Evolutionary conservation across 2,888 invertebrate genomes (phyloP).

Genomic region (Dioctria linearis): DNA sequence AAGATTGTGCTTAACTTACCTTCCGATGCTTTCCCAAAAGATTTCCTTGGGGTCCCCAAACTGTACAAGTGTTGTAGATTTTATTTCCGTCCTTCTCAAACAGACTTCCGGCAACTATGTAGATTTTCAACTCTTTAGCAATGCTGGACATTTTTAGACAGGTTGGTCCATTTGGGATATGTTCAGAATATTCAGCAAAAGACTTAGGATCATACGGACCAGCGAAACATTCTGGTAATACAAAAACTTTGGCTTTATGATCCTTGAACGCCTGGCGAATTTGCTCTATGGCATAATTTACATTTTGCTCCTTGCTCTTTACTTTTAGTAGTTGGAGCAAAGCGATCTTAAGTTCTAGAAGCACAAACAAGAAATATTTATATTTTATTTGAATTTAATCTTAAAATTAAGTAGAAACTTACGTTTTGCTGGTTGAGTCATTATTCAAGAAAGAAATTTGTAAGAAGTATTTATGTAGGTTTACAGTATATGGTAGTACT

Average conservation of each 20-base stretch:
- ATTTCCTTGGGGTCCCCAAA: slow-evolving; percentile 85
- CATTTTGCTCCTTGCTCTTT: slow-evolving; percentile 80
- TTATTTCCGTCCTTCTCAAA: slow-evolving; percentile 81
- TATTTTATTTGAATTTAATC: too few species aligned
- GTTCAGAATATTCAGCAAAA: slow-evolving; percentile 88
- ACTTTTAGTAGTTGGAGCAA: slow-evolving; percentile 84
- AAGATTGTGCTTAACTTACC: slow-evolving; percentile 70
- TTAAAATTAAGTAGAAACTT: neutral
- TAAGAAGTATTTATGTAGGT: neutral
- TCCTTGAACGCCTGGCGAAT: slow-evolving; percentile 78
- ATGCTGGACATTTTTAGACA: neutral
- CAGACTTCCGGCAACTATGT: slow-evolving; percentile 90
- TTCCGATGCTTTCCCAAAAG: slow-evolving; percentile 88
- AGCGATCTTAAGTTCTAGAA: slow-evolving; percentile 74
- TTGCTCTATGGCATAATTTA: slow-evolving; percentile 78
- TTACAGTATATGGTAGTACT: too few species aligned
- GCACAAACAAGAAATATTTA: neutral
- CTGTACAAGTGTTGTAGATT: slow-evolving; percentile 89
- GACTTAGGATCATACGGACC: slow-evolving; percentile 89
- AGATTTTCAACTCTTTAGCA: slow-evolving; percentile 76
- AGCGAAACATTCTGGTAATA: slow-evolving; percentile 93
- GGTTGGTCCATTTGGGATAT: slow-evolving; percentile 60
- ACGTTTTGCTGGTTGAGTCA: slow-evolving; percentile 22
- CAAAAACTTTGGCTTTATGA: slow-evolving; percentile 76
- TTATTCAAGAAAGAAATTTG: neutral